Evolutionary conservation across 1,140 invertebrate species (phyloP).

Genomic region (Drosophila arizonae): DNA sequence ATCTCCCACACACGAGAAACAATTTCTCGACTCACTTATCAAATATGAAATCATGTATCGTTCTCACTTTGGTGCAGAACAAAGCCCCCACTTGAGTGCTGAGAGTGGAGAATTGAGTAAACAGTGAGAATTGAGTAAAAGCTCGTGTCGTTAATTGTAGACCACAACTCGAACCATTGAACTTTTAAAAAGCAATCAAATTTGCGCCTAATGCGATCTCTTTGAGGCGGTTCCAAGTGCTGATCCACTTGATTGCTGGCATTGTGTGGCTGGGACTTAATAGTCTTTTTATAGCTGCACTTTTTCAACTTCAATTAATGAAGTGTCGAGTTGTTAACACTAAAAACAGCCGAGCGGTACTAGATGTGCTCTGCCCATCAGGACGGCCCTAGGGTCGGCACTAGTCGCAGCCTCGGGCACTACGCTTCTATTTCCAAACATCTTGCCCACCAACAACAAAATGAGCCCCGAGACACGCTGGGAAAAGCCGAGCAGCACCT

Average conservation of each 20-base stretch:
- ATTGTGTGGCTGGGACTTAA: conserved; percentile 63
- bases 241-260: conserved; percentile 35
- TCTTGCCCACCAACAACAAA: conserved; percentile 44
- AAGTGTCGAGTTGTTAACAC: conserved; percentile 81
- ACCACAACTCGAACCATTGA: conserved; percentile 59
- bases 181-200: conserved; percentile 74
- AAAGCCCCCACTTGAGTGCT: conserved; percentile 35
- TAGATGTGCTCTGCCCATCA: conserved; percentile 11
- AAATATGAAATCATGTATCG: conserved; percentile 33
- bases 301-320: conserved; percentile 80
- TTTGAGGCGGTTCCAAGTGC: conserved; percentile 34
- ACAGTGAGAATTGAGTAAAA: conserved; percentile 39
- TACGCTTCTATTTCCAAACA: conserved; percentile 69
- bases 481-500: conserved; percentile 60
- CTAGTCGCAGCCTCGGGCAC: not conserved
- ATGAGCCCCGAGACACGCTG: conserved; percentile 43
- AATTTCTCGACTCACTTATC: conserved; percentile 46
- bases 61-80: not conserved
- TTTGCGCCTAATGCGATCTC: conserved; percentile 62
- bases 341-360: conserved; percentile 58
- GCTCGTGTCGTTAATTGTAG: conserved; percentile 51
- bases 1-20: conserved; percentile 40
- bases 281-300: conserved; percentile 78
- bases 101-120: conserved; percentile 19
- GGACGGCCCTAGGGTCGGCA: not conserved